A percentile compares a stretch with the other conserved stretches of the same genome.
phyloP scores from a whole-genome alignment of 2,797 vertebrate species.

The Poecilia picta region DNA sequence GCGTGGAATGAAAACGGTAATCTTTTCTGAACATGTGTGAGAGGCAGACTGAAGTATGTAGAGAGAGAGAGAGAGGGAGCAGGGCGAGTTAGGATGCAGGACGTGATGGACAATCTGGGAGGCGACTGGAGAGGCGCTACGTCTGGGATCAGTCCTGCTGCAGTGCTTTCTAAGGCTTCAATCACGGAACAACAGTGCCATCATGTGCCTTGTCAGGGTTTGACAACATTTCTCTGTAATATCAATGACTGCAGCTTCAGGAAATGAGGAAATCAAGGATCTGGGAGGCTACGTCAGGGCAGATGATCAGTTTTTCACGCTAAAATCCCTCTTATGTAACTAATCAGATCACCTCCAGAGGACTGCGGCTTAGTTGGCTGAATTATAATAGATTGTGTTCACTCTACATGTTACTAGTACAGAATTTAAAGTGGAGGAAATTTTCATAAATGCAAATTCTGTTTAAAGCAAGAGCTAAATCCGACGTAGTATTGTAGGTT shows the following conservation, averaged over 20 bases:
- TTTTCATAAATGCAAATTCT: neutral
- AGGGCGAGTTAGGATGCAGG: conserved; percentile 14
- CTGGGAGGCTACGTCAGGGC: no score
- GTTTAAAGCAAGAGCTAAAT: neutral
- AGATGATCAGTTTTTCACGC: neutral
- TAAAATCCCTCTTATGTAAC: neutral
- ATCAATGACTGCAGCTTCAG: neutral
- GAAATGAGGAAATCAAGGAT: neutral
- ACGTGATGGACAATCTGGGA: conserved; percentile 47
- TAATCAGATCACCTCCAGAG: neutral
- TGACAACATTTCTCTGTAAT: neutral
- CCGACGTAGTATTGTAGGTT: neutral
- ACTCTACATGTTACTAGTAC: neutral
- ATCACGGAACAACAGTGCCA: conserved; percentile 51
- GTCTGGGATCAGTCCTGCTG: conserved; percentile 44
- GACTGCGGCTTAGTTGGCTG: neutral
- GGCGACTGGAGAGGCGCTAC: conserved; percentile 15
- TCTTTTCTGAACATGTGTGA: conserved; percentile 5
- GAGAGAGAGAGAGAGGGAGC: neutral
- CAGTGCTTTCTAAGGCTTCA: conserved; percentile 20
- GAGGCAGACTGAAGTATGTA: neutral
- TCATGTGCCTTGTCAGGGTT: conserved; percentile 38
- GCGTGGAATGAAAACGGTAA: conserved; percentile 9
- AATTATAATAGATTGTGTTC: neutral
- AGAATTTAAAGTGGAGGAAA: neutral